Percentiles rank a stretch among this genome's conserved stretches.
phyloP scores from a whole-genome alignment of 2,888 invertebrate species.

The Aspidiotus rigidus region DNA sequence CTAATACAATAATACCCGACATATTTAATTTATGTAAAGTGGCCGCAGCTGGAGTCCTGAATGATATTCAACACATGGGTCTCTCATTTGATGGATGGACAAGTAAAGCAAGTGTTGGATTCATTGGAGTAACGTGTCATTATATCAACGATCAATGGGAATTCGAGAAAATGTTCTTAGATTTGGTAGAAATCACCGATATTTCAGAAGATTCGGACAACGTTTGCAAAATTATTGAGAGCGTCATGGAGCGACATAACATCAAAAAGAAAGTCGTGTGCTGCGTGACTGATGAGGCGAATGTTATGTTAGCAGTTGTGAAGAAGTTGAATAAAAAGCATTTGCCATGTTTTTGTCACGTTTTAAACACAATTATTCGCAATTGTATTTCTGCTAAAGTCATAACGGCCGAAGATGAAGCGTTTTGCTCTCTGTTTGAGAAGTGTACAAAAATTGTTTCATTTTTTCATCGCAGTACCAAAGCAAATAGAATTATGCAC shows the following conservation, averaged over 20 bases:
- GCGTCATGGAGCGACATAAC: too few relatives aligned
- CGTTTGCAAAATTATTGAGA: too few relatives aligned
- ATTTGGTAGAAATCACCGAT: neutral
- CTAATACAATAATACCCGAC: conserved; percentile 7
- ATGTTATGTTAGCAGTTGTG: neutral
- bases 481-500: neutral
- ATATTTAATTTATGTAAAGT: neutral
- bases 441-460: neutral
- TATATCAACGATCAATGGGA: conserved; percentile 11
- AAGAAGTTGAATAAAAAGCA: neutral
- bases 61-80: neutral
- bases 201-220: too few relatives aligned
- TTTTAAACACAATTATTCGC: neutral
- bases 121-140: conserved; percentile 15
- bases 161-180: neutral
- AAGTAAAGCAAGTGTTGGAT: neutral
- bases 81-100: conserved; percentile 22
- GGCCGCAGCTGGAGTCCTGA: neutral
- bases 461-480: neutral
- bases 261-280: too few relatives aligned
- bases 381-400: neutral
- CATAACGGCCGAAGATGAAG: neutral
- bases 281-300: too few relatives aligned
- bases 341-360: neutral
- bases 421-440: neutral